Base-by-base conservation (phyloP, 2,888 invertebrate species). In the Drosophila kuntzei region DNA sequence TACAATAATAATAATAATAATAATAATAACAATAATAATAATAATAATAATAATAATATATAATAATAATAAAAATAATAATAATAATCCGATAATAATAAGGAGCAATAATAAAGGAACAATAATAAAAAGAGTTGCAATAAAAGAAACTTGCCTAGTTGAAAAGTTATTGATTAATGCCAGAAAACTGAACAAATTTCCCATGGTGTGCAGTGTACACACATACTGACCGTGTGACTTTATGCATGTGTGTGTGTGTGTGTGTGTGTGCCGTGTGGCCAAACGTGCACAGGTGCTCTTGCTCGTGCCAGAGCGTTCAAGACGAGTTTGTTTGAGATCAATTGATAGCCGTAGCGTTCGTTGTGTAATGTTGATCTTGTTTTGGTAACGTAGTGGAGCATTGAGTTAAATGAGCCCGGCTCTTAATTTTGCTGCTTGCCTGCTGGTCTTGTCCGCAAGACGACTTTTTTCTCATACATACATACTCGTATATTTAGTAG, bases 351-450 rank as follows among this genome's bases (percentile, higher is more conserved):
- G 80, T 82, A 68, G 76, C 55, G 37, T 86, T 84, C 81, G 82
- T 86, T 84, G 87, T 84, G 86, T 84, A 86, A 87, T 84, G 80
- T 79, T 87, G 84, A 84, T 87, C 87, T 87, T 84, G 86, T 87
- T 87, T 87, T 79, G 85, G 80, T 85, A 79, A 82, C 79, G 83
- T 84, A 84, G 82, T 84, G 82, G 84, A 82, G 86, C 83, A 76
- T 81, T 86, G 86, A 86, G 83, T 79, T 77, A 82, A 84, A 87
- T 81, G 75, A 86, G 80, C 74, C 76, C 79, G 78, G 73, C 81
- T 86, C 77, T 86, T 80, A 77, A 84, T 81, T 81, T 79, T 69
- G 78, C 66, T 73, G 73, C 37, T 60, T 63, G 72, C 69, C 72
- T 63, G 77, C 64, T 70, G 69, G 66, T 73, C 63, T 67, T 62